These are phyloP conservation scores for Cyphomyrus plagiostoma DNA, from an alignment of 2,113 vertebrate species.

Conservation along the genomic window DNA sequence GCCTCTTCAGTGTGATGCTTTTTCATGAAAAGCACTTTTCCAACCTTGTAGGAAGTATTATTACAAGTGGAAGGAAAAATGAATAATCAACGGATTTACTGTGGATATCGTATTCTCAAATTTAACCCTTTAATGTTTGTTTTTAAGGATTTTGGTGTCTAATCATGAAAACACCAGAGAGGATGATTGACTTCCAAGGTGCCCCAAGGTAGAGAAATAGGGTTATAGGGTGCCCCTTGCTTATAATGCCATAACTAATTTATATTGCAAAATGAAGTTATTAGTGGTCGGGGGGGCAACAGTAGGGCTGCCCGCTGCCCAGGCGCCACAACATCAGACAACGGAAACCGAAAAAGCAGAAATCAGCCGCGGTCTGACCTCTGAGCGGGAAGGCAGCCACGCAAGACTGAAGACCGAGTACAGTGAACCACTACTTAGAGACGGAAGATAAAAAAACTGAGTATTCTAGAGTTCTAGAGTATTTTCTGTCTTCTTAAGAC, in stretches of 20 bases:
- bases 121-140: not conserved
- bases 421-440: not conserved
- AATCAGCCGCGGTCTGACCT: not conserved
- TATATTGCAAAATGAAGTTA: not conserved
- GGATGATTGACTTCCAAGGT: not conserved
- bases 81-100: not conserved
- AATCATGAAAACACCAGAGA: not conserved
- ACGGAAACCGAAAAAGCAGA: not conserved
- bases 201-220: not conserved
- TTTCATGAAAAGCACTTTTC: slow-evolving; percentile 2
- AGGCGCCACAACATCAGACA: not conserved
- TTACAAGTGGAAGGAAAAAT: not conserved
- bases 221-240: not conserved
- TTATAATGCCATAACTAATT: not conserved
- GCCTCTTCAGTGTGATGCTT: slow-evolving; percentile 32
- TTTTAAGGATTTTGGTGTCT: not conserved
- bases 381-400: not conserved
- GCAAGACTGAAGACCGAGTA: not conserved
- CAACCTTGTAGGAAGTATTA: not conserved
- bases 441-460: slow-evolving; percentile 22
- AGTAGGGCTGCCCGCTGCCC: not conserved
- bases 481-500: slow-evolving; percentile 6
- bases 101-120: not conserved
- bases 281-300: not conserved
- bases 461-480: slow-evolving; percentile 20